These are phyloP conservation scores for Epizoanthus rinbou DNA, from an alignment of 92 coral and sea anemone species.

Conservation along the genomic window DNA sequence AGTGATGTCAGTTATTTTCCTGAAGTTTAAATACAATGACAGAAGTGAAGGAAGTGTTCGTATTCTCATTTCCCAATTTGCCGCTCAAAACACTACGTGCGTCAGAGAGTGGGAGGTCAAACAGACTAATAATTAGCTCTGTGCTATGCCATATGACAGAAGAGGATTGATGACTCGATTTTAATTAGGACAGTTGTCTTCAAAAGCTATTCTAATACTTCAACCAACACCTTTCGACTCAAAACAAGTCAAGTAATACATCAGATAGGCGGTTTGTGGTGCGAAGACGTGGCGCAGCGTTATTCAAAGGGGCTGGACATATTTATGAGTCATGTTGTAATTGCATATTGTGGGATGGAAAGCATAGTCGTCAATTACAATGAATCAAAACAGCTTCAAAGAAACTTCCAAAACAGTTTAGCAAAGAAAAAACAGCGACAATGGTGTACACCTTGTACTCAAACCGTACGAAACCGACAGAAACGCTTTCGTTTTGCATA, in stretches of 20 bases:
- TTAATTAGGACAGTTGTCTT: conserved; percentile 18
- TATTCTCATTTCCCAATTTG: conserved; percentile 39
- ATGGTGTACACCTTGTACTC: neutral
- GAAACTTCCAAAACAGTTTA: neutral
- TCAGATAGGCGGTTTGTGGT: conserved; percentile 11
- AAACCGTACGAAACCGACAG: no score
- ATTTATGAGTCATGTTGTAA: conserved; percentile 24
- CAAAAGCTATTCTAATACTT: conserved; percentile 17
- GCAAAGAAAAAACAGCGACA: neutral
- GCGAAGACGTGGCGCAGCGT: conserved; percentile 2
- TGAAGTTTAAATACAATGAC: conserved; percentile 23
- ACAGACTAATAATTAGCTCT: conserved; percentile 21
- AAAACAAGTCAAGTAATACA: conserved; percentile 27
- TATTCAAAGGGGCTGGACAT: conserved; percentile 36
- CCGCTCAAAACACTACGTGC: conserved; percentile 39
- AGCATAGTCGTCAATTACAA: neutral
- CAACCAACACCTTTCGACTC: conserved; percentile 22
- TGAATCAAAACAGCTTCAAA: neutral
- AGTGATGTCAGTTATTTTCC: conserved; percentile 4
- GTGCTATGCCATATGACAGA: conserved; percentile 26
- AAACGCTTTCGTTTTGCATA: no score
- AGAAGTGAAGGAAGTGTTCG: neutral
- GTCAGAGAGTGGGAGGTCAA: conserved; percentile 42
- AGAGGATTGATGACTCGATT: conserved; percentile 19
- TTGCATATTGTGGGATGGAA: conserved; percentile 17